phyloP scores from a whole-genome alignment of 2,797 vertebrate genomes.

The Scyliorhinus canicula region DNA sequence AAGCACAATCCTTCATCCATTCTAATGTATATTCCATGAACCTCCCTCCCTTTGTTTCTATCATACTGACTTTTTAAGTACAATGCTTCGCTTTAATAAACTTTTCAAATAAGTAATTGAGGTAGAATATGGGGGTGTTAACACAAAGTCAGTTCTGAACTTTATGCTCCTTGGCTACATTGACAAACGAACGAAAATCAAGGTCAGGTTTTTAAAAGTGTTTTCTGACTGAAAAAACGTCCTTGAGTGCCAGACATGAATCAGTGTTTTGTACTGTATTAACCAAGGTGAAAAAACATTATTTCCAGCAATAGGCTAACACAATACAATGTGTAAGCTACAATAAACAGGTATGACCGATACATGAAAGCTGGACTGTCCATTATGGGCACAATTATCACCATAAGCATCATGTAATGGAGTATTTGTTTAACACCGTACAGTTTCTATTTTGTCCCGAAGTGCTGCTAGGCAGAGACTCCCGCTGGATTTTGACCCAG shows the following conservation, averaged over 20 bases:
- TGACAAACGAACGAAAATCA: background rate
- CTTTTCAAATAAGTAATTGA: conserved; percentile 2
- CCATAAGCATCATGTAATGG: background rate
- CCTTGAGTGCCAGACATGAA: conserved; percentile 34
- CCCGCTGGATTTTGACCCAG: background rate
- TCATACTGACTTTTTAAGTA: conserved; percentile 11
- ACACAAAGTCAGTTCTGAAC: background rate
- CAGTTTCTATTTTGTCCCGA: background rate
- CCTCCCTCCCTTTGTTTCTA: background rate
- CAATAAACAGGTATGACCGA: background rate
- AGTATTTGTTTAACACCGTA: background rate
- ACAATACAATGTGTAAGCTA: background rate
- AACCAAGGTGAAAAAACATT: conserved; percentile 23
- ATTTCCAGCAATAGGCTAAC: conserved; percentile 3
- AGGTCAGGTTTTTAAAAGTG: conserved; percentile 10
- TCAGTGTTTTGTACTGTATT: conserved; percentile 29
- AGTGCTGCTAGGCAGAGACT: background rate
- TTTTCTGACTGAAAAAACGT: conserved; percentile 9
- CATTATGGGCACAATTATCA: conserved; percentile 10
- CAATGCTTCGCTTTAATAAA: background rate
- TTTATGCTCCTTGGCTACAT: background rate
- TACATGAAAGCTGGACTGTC: background rate
- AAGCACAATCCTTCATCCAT: background rate
- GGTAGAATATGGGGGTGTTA: conserved; percentile 25
- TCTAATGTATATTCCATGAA: background rate